Conservation (phyloP, 2,888 invertebrate species). For the Tyria jacobaeae region DNA sequence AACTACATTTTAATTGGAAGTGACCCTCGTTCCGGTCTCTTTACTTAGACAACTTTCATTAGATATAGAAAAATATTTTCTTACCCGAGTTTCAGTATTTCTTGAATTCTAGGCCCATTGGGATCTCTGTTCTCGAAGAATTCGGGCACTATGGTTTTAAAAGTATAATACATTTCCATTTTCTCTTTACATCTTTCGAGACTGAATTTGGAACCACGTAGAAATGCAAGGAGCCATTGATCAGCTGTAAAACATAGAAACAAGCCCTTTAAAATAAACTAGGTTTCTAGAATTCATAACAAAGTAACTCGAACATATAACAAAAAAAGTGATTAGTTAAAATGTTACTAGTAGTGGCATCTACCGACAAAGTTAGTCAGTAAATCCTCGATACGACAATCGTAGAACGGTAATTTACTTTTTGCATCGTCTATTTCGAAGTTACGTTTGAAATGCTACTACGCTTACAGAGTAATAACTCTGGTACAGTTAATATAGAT, state of each 20-base stretch:
- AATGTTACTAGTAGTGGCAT: background rate
- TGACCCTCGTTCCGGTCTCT: background rate
- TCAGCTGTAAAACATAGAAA: slow-evolving; percentile 76
- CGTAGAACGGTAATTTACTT: background rate
- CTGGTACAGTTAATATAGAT: background rate
- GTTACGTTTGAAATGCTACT: background rate
- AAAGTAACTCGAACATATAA: background rate
- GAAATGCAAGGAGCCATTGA: slow-evolving; percentile 87
- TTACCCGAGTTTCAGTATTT: slow-evolving; percentile 66
- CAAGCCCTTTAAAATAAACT: background rate
- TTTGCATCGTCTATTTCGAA: background rate
- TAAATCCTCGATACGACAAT: background rate
- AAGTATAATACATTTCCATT: slow-evolving; percentile 86
- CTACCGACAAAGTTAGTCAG: background rate
- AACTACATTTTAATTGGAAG: background rate
- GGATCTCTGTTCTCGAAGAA: slow-evolving; percentile 63
- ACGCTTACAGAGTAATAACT: background rate
- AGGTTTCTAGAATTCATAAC: background rate
- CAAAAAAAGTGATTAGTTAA: too few relatives aligned
- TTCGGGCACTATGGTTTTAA: slow-evolving; percentile 84
- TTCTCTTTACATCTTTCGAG: slow-evolving; percentile 88
- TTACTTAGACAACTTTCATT: background rate
- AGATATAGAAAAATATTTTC: slow-evolving; percentile 2
- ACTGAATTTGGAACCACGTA: slow-evolving; percentile 89
- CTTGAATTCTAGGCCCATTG: slow-evolving; percentile 56